A percentile compares a stretch with the other conserved stretches of the same genome.
phyloP scores from a whole-genome alignment of 2,113 vertebrate species.

The Oenanthe melanoleuca region DNA sequence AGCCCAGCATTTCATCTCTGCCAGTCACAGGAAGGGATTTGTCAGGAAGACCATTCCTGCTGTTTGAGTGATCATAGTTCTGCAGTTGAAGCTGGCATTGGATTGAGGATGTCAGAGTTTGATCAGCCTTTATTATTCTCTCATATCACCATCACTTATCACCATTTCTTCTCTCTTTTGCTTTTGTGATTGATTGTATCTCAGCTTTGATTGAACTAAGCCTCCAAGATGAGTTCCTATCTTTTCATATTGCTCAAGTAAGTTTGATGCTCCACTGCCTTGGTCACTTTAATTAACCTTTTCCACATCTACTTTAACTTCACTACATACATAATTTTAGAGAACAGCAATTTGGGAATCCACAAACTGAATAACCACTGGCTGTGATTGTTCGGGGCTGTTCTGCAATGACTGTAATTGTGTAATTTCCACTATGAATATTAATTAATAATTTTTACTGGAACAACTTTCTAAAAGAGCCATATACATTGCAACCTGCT shows the following conservation, averaged over 20 bases:
- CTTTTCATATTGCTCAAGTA: neutral
- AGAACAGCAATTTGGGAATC: neutral
- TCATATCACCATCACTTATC: neutral
- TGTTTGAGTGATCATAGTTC: neutral
- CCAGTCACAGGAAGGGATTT: rapidly evolving
- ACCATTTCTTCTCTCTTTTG: neutral
- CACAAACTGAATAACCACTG: neutral
- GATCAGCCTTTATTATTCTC: neutral
- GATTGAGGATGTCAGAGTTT: neutral
- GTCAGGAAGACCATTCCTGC: neutral
- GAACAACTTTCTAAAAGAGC: neutral
- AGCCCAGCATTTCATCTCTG: neutral
- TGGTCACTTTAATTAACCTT: neutral
- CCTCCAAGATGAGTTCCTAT: neutral
- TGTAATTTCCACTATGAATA: neutral
- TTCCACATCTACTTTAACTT: neutral
- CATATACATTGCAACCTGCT: neutral
- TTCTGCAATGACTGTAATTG: neutral
- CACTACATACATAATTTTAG: neutral
- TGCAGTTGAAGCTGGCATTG: neutral
- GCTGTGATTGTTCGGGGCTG: neutral
- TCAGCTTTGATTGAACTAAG: neutral
- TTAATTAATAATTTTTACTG: neutral
- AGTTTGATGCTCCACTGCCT: neutral
- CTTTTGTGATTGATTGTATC: neutral